These are phyloP conservation scores for Aulostomus chinensis DNA, from an alignment of 2,797 vertebrate species.

Conservation along the genomic window DNA sequence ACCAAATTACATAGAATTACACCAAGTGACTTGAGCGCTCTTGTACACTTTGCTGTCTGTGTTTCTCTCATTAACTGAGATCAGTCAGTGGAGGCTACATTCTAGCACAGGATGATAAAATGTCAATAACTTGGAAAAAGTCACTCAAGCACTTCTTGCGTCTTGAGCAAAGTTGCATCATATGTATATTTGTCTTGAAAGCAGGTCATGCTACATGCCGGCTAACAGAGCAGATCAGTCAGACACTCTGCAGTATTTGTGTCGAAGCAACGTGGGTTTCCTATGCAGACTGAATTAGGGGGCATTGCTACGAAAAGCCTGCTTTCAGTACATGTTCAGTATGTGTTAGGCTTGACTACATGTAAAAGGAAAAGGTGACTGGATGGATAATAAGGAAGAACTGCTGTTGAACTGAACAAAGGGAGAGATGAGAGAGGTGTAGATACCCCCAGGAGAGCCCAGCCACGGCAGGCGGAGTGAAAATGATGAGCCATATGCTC, in stretches of 20 bases:
- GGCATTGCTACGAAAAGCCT: conserved; percentile 3
- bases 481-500: conserved; percentile 82
- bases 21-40: conserved; percentile 19
- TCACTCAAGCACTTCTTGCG: no score
- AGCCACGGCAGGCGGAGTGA: conserved; percentile 74
- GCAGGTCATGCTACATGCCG: no score
- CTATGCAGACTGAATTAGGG: conserved; percentile 7
- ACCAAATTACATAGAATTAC: conserved; percentile 43
- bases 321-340: conserved; percentile 27
- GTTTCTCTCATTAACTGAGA: conserved; percentile 13
- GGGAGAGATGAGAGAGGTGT: conserved; percentile 68
- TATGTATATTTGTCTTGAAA: neutral
- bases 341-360: conserved; percentile 28
- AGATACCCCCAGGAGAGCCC: conserved; percentile 74
- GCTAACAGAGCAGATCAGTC: no score
- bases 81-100: conserved; percentile 1
- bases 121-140: neutral
- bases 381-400: conserved; percentile 59
- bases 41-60: conserved; percentile 9
- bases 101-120: conserved; percentile 1
- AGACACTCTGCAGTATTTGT: neutral
- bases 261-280: no score
- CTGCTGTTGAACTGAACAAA: conserved; percentile 66
- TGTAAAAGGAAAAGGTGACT: conserved; percentile 43
- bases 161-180: neutral